These are phyloP conservation scores for Fabriciana adippe DNA, from an alignment of 2,888 invertebrate genomes.

Conservation along the genomic window DNA sequence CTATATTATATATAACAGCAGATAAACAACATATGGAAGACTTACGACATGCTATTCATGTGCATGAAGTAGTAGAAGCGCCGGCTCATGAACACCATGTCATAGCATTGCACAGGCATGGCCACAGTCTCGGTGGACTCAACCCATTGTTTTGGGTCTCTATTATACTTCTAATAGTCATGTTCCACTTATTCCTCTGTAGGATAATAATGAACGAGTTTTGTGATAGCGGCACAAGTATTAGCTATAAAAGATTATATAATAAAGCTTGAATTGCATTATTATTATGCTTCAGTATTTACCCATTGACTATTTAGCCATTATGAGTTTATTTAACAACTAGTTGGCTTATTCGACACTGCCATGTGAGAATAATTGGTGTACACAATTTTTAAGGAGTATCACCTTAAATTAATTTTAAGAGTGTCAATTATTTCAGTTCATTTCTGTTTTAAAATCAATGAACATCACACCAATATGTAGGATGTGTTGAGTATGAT, in stretches of 20 bases:
- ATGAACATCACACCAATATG: background rate
- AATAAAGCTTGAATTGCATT: constrained; percentile 83
- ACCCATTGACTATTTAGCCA: constrained; percentile 6
- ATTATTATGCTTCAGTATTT: constrained; percentile 14
- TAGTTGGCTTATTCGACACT: constrained; percentile 26
- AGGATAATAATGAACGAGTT: constrained; percentile 96
- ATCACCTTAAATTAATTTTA: background rate
- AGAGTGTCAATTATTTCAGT: background rate
- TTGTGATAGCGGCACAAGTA: constrained; percentile 87
- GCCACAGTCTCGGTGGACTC: constrained; percentile 93
- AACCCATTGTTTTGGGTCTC: constrained; percentile 96
- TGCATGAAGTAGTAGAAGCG: constrained; percentile 91
- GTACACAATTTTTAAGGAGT: background rate
- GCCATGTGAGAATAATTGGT: constrained; percentile 25
- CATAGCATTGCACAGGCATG: constrained; percentile 94
- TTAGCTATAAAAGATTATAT: constrained; percentile 86
- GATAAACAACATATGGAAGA: constrained; percentile 95
- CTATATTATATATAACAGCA: constrained; percentile 94
- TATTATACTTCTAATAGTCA: constrained; percentile 91
- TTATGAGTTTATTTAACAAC: constrained; percentile 1
- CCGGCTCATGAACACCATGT: constrained; percentile 96
- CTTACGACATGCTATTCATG: constrained; percentile 94
- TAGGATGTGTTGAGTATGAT: background rate
- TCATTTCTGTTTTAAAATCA: background rate
- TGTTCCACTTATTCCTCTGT: constrained; percentile 96